These are phyloP conservation scores for Rattus rattus DNA, from an alignment of 2,113 vertebrate genomes.

Conservation along the genomic window DNA sequence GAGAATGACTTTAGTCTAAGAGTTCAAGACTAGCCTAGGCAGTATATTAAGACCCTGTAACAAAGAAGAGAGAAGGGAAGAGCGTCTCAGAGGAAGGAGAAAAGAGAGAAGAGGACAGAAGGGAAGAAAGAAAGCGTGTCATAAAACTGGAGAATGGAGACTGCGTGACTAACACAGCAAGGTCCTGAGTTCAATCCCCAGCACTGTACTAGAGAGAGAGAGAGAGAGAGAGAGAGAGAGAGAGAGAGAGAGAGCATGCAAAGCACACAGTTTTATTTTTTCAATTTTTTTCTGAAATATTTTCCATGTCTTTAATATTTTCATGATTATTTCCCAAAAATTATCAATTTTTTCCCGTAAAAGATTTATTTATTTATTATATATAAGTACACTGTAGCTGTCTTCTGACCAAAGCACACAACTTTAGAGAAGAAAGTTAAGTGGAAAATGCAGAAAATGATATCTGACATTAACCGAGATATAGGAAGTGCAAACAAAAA, in stretches of 20 bases:
- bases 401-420: background rate
- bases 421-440: conserved; percentile 13
- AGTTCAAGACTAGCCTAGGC: background rate
- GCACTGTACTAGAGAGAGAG: background rate
- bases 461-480: background rate
- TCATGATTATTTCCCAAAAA: too few relatives aligned
- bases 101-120: background rate
- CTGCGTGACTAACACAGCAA: background rate
- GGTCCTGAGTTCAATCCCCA: background rate
- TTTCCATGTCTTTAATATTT: too few relatives aligned
- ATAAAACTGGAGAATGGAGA: background rate
- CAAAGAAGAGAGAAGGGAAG: background rate
- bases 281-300: too few relatives aligned
- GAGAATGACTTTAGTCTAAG: background rate
- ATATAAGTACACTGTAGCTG: too few relatives aligned
- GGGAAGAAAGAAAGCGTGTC: background rate
- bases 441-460: background rate
- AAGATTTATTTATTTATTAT: too few relatives aligned
- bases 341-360: too few relatives aligned
- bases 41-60: background rate
- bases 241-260: background rate
- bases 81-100: background rate
- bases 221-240: background rate
- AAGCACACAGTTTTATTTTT: too few relatives aligned
- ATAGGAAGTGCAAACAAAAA: conserved; percentile 32